These are phyloP conservation scores for Marcusenius ussheri DNA, from an alignment of 2,113 vertebrate genomes.

Conservation along the genomic window DNA sequence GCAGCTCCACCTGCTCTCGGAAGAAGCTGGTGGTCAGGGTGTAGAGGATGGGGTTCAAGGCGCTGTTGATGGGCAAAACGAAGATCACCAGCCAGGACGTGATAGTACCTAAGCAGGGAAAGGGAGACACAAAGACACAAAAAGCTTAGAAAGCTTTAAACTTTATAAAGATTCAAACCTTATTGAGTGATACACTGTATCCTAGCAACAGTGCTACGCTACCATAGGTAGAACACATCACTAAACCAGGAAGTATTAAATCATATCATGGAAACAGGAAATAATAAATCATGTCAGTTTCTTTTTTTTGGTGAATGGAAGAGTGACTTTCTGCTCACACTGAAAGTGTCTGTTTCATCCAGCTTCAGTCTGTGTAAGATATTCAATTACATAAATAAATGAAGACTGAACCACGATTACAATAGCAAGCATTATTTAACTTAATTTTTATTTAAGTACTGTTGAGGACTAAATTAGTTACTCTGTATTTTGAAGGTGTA, in stretches of 20 bases:
- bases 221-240: neutral
- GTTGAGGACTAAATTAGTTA: neutral
- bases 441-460: neutral
- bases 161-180: neutral
- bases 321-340: neutral
- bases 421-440: neutral
- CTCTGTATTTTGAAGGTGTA: neutral
- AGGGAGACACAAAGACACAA: conserved; percentile 22
- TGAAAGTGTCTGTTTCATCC: neutral
- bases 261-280: neutral
- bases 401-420: neutral
- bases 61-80: conserved; percentile 71
- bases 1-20: conserved; percentile 68
- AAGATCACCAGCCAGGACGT: conserved; percentile 70
- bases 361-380: neutral
- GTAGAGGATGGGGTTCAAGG: conserved; percentile 70
- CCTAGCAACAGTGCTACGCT: neutral
- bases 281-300: neutral
- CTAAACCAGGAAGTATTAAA: neutral
- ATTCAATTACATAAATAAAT: neutral
- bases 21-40: conserved; percentile 72
- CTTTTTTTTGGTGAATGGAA: neutral
- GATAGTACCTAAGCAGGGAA: conserved; percentile 50
- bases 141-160: neutral
- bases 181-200: neutral